These are phyloP conservation scores for Nemurella pictetii DNA, from an alignment of 2,888 invertebrate species.

Conservation along the genomic window DNA sequence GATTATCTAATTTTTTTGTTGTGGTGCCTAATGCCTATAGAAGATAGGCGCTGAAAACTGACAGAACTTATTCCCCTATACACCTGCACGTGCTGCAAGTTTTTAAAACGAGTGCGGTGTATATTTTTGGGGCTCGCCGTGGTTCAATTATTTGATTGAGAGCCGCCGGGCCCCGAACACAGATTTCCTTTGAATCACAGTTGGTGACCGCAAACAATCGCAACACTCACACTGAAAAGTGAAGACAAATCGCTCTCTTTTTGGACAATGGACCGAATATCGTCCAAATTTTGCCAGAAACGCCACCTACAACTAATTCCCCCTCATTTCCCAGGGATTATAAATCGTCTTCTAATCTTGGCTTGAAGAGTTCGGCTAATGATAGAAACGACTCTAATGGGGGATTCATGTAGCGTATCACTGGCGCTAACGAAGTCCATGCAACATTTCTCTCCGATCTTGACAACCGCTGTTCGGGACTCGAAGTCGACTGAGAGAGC, in stretches of 20 bases:
- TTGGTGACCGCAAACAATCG: not conserved
- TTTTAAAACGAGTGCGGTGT: not conserved
- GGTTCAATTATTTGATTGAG: not conserved
- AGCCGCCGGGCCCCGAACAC: not conserved
- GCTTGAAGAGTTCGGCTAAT: conserved; percentile 28
- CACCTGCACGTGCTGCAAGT: too few relatives aligned
- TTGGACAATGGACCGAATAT: not conserved
- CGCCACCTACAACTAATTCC: conserved; percentile 27
- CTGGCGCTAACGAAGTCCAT: conserved; percentile 28
- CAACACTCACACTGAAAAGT: not conserved
- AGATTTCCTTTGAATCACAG: not conserved
- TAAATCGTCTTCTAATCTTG: conserved; percentile 29
- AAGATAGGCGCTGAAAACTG: not conserved
- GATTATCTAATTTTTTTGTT: not conserved
- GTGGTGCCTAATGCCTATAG: not conserved
- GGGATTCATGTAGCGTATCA: conserved; percentile 38
- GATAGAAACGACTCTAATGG: conserved; percentile 34
- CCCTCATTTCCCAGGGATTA: conserved; percentile 8
- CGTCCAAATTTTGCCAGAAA: not conserved
- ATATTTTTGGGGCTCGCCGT: not conserved
- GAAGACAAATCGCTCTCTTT: not conserved
- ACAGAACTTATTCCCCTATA: too few relatives aligned
- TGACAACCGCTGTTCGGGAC: conserved; percentile 5
- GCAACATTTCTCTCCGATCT: conserved; percentile 17
- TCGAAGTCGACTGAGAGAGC: too few relatives aligned